Base-by-base conservation (phyloP, 2,113 vertebrate genomes). In the Zingel zingel region DNA sequence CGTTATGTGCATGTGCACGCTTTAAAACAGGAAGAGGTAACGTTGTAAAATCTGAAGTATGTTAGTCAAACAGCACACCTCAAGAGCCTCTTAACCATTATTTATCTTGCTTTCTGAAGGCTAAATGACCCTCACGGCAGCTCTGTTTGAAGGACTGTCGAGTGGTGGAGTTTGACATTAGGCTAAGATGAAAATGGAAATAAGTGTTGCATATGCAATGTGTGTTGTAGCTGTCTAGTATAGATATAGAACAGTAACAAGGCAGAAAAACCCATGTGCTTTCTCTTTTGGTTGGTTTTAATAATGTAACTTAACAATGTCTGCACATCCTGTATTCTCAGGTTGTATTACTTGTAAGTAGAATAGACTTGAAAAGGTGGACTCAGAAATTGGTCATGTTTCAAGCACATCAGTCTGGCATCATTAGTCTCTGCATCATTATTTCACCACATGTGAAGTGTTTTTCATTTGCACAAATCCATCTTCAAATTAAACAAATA, bases 21-120 rank as follows among this genome's bases (percentile, higher is more conserved):
- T 88, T 88, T 90, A 63, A 79, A 92, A 83, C 23, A 87, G 82
- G 72, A 80, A 88, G 82, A 78, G 73, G 66, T 65, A 61, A 75
- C 43, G 14, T 58, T 81, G 81, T 92, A 87, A 93, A 89, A 84
- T 88, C 66, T 68, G 21, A 79, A 80, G 74, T 66, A 58, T 90
- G 79, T 86, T 90, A 93, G 91, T 92, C 81, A 65, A 89, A 78
- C 76, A 70, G 81, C 63, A 54, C 79, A 85, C 81, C 92, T 89
- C 71, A 68, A 88, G 77, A 91, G 83, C 83, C 78, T 85, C 82
- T 88, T 90, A 82, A 82, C 81, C 54, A 51, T 83, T 92, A 86
- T 92, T 88, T 86, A 80, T 89, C 79, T 83, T 79, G 69, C 76
- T 77, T 84, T 86, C 69, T 83, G 63, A 45, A 47, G 83, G 74